Base-by-base conservation (phyloP, 1,140 invertebrate genomes). In the Chionoecetes opilio region DNA sequence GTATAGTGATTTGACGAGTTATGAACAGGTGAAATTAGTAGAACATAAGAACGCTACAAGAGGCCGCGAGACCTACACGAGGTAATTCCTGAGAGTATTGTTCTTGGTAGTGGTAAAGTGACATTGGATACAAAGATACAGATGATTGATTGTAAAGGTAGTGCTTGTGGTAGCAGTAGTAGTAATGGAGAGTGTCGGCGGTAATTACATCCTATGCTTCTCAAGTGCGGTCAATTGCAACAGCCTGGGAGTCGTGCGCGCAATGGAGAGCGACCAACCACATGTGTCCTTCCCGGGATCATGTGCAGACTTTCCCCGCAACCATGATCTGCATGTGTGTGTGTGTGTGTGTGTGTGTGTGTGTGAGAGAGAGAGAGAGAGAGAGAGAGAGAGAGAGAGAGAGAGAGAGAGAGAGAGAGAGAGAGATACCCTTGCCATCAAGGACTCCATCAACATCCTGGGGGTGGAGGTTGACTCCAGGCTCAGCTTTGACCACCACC, bases 351-450 rank as follows among this genome's bases (percentile, higher is more conserved):
- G 41, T n/a, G 41, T n/a, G 41, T n/a, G 21, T 14, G 41, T n/a
- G 35, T 5, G 37, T 8, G 41, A 91, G 89, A 46, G 41, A 32
- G 35, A 91, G 37, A 46, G 41, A 29, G 89, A 91, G 46, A 53
- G 46, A 53, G 46, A 53, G 46, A 46, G 46, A 53, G n/a, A 32
- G 11, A 46, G 9, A 53, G 37, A 53, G 0, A 41, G 41, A 8
- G 17, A 31, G 5, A 34, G 32, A 53, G 9, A 91, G n/a, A 32
- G 29, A 53, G 41, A 75, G 11, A 32, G 31, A 91, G 26, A 91
- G n/a, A 31, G 2, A 53, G 46, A 37, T n/a, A n/a, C n/a, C n/a
- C n/a, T n/a, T n/a, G n/a, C n/a, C n/a, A n/a, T n/a, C n/a, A n/a
- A n/a, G 3, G 14, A 46, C 41, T 6, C 5, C 41, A 46, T 6